A percentile compares a stretch with the other conserved stretches of the same genome.
Evolutionary conservation across 1,140 invertebrate species (phyloP).

Genomic region (Holcopasites calliopsidis): DNA sequence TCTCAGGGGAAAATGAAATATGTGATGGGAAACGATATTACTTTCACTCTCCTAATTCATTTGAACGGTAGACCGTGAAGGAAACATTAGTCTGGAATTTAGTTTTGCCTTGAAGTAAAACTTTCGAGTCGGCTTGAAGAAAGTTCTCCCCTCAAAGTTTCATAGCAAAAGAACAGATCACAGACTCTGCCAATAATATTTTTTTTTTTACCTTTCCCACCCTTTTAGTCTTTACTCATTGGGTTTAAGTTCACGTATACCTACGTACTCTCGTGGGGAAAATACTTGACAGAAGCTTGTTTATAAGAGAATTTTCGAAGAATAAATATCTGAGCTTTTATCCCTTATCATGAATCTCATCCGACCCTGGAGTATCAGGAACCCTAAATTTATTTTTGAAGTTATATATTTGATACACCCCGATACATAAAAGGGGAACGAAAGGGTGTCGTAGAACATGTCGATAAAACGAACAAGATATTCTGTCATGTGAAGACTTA

Average conservation of each 20-base stretch:
- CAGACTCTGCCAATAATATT: no score
- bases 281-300: not conserved
- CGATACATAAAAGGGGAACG: no score
- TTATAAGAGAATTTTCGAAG: not conserved
- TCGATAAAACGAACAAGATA: not conserved
- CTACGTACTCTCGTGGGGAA: not conserved
- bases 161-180: conserved; percentile 5
- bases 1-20: not conserved
- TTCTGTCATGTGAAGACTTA: no score
- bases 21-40: not conserved
- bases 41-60: not conserved
- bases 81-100: not conserved
- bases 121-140: not conserved
- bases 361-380: not conserved
- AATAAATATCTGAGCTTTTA: not conserved
- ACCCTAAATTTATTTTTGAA: not conserved
- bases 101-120: not conserved
- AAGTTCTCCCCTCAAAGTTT: not conserved
- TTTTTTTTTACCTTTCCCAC: no score
- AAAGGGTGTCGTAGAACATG: not conserved
- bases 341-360: not conserved
- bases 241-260: no score
- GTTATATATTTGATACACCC: no score
- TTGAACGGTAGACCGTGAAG: not conserved
- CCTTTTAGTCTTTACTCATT: no score